These are phyloP conservation scores for Caenorhabditis sp. DNA, from an alignment of 2,888 invertebrate genomes.

Conservation along the genomic window DNA sequence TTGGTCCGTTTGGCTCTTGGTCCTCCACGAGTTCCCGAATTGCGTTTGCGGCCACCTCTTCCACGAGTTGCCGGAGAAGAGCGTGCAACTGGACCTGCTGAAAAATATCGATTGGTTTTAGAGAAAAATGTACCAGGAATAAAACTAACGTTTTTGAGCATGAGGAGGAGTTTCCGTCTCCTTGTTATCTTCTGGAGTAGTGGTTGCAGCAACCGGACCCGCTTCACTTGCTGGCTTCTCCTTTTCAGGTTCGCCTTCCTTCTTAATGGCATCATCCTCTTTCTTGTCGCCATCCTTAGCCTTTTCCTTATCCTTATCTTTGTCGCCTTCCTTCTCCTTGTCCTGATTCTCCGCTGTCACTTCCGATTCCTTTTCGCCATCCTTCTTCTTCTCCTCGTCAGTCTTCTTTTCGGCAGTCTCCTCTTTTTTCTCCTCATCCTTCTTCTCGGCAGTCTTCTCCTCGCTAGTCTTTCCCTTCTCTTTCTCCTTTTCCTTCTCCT, in stretches of 20 bases:
- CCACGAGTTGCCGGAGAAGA: conserved; percentile 41
- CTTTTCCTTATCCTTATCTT: conserved; percentile 10
- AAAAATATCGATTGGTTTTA: neutral
- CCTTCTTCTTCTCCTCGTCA: conserved; percentile 23
- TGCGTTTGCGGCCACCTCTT: conserved; percentile 48
- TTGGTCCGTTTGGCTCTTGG: conserved; percentile 49
- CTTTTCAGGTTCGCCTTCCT: conserved; percentile 2
- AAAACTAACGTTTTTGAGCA: conserved; percentile 15
- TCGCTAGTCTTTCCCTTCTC: conserved; percentile 13
- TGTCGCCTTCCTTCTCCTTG: conserved; percentile 3
- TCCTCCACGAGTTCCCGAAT: conserved; percentile 43
- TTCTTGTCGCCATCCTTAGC: conserved; percentile 5
- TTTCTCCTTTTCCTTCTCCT: conserved; percentile 1
- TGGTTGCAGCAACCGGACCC: neutral
- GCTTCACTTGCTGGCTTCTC: neutral
- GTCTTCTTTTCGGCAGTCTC: conserved; percentile 15
- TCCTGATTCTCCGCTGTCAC: neutral
- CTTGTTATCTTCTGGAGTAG: conserved; percentile 13
- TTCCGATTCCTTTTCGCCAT: conserved; percentile 3
- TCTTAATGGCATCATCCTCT: neutral
- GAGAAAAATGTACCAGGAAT: neutral
- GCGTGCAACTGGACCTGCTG: conserved; percentile 41
- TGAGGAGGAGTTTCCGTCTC: conserved; percentile 16
- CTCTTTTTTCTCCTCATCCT: conserved; percentile 3
- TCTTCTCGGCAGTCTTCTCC: conserved; percentile 4